A percentile compares a stretch with the other conserved stretches of the same genome.
phyloP scores from a whole-genome alignment of 2,113 vertebrate species.

The Saccopteryx bilineata region DNA sequence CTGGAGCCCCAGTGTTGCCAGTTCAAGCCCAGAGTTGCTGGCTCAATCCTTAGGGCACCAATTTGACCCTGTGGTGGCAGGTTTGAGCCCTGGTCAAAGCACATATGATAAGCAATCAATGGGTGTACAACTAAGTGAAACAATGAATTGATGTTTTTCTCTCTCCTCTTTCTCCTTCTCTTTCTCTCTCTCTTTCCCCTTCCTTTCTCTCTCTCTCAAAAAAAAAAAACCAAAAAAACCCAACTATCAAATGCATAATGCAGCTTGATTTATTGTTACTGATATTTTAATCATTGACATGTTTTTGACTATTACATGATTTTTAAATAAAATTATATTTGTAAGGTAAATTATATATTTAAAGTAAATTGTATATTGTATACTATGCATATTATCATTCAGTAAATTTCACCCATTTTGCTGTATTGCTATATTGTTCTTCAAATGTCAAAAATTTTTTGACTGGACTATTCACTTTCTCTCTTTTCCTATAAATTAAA shows the following conservation, averaged over 20 bases:
- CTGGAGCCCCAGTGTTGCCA: too few relatives aligned
- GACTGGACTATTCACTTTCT: background rate
- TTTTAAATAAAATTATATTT: background rate
- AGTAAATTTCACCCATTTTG: background rate
- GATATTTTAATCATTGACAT: background rate
- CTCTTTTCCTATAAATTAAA: slow-evolving; percentile 28
- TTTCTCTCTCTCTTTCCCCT: too few relatives aligned
- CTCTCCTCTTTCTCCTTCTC: too few relatives aligned
- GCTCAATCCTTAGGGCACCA: too few relatives aligned
- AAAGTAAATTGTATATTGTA: background rate
- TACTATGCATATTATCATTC: background rate
- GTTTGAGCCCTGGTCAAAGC: too few relatives aligned
- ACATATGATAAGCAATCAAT: too few relatives aligned
- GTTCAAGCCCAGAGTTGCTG: too few relatives aligned
- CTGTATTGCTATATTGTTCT: background rate
- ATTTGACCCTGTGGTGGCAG: too few relatives aligned
- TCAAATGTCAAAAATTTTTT: background rate
- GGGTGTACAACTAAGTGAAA: too few relatives aligned
- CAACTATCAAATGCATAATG: background rate
- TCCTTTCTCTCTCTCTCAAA: too few relatives aligned
- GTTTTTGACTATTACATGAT: background rate
- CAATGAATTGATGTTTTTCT: too few relatives aligned
- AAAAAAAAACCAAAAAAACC: too few relatives aligned
- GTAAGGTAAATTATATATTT: background rate
- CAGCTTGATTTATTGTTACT: background rate